Base-by-base conservation (phyloP, 1,140 invertebrate species). In the Hestina assimilis region DNA sequence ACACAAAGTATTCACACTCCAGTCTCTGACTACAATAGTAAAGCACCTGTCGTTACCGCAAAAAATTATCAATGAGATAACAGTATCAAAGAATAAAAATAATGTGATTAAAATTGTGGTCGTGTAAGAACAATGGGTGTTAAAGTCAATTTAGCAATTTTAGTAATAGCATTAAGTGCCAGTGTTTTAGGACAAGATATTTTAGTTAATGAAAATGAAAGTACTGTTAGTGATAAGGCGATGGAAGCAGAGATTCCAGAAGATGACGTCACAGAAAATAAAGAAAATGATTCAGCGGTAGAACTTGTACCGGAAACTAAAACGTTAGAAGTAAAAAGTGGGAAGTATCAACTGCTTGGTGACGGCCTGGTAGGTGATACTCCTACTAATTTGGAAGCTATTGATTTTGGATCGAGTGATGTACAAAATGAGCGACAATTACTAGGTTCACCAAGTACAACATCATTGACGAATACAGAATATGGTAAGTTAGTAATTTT, bases 91-190 rank as follows among this genome's bases (percentile, higher is more conserved):
- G 58, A 45, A 60, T 50, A 28, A 68, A 71, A 64, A 79, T 77
- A 74, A 69, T 72, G 70, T 75, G 72, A 75, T 79, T 46, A 57
- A 59, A 64, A 62, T 57, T 26, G 64, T 69, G 59, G 61, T 50
- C 63, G 68, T 74, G 52, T 45, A 64, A 53, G 31, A 72, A 81
- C 57, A 79, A 87, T 87, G 84, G 74, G 79, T 77, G 71, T 72
- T 41, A 78, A 83, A 59, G 45, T 74, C 59, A 75, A 78, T 61
- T 55, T 87, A 79, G 74, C 63, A 63, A 61, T 86, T 70, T 48
- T 79, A 47, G 38, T 73, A 52, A 65, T 87, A 78, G 72, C 63
- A 63, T 14, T 87, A 73, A 82, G 82, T 74, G 70, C 55, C 50
- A 69, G 69, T 82, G 82, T 77, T 42, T 56, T 63, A 41, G 83